These are phyloP conservation scores for Hetaerina titia DNA, from an alignment of 2,888 invertebrate genomes.

Conservation along the genomic window DNA sequence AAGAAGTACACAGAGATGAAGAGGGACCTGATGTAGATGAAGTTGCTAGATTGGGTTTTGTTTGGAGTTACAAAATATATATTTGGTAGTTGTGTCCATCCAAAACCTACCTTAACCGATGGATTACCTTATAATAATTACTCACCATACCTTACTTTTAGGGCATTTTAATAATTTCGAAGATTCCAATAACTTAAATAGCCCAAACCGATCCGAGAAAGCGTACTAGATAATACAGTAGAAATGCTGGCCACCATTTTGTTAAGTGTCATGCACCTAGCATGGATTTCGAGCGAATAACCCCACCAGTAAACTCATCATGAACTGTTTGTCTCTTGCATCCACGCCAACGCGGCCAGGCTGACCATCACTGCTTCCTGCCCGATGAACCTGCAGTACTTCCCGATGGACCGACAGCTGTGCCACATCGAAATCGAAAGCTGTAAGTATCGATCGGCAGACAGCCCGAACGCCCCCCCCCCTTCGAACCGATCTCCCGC, in stretches of 20 bases:
- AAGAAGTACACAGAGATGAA: too few species aligned
- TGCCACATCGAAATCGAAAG: conserved; percentile 98
- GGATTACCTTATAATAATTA: too few species aligned
- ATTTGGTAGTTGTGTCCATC: too few species aligned
- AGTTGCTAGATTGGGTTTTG: too few species aligned
- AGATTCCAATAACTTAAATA: too few species aligned
- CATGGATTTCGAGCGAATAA: background rate
- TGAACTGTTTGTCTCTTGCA: conserved; percentile 68
- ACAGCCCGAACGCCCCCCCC: background rate
- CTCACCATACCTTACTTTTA: too few species aligned
- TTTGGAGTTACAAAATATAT: too few species aligned
- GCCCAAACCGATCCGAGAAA: too few species aligned
- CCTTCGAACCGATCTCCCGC: background rate
- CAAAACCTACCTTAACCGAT: too few species aligned
- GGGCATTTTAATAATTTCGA: too few species aligned
- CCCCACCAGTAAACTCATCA: background rate
- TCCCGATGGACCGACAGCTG: conserved; percentile 96
- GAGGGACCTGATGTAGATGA: too few species aligned
- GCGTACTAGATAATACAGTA: too few species aligned
- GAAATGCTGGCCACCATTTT: background rate
- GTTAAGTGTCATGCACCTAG: background rate
- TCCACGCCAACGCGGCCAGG: conserved; percentile 79
- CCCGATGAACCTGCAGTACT: conserved; percentile 97
- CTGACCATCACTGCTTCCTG: conserved; percentile 97
- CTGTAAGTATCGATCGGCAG: conserved; percentile 88